Evolutionary conservation across 2,113 vertebrate species (phyloP), one percentile per base, ranked within the genome.

Genomic region (Mixornis gularis): DNA sequence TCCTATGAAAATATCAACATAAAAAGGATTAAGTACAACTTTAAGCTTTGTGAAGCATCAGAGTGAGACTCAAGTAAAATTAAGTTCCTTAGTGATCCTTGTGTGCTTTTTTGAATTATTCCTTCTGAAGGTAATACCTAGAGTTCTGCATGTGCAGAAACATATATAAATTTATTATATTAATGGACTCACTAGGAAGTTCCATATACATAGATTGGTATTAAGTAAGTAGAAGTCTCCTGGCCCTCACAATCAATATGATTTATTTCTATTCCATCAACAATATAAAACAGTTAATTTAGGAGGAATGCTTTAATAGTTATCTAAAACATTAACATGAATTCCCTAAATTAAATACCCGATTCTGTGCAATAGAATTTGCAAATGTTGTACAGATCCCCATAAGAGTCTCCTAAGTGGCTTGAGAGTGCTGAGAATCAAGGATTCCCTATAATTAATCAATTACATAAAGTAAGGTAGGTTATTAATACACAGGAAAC

Each of bases 161-260:
- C 43, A 36, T 46, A 40, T 17, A 13, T 27, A 26, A 68, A 7
- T 49, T 13, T 41, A 55, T 36, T 4, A 21, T 30, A 34, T 59
- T 32, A 32, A 71, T 36, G 7, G 5, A 58, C 11, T 38, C 21
- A 5, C 5, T 29, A 53, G 6, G 25, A 53, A 26, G 32, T 34
- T 69, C 9, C 10, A 41, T 40, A 36, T 49, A 22, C 11, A 46
- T 30, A 43, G 22, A 19, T 32, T 48, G 18, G 4, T 43, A 53
- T 6, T 58, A 43, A 69, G 25, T 63, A 58, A 64, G 30, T 19
- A 65, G 27, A 59, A 76, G 9, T 7, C 10, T 36, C 16, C 9
- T 17, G 7, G 4, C 0, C 2, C 3, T 6, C 5, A 4, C 3
- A 53, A 22, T 41, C 36, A 56, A 26, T 36, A 34, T 5, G 2